These are phyloP conservation scores for Poecilia velifera DNA, from an alignment of 2,797 vertebrate genomes.

Conservation along the genomic window DNA sequence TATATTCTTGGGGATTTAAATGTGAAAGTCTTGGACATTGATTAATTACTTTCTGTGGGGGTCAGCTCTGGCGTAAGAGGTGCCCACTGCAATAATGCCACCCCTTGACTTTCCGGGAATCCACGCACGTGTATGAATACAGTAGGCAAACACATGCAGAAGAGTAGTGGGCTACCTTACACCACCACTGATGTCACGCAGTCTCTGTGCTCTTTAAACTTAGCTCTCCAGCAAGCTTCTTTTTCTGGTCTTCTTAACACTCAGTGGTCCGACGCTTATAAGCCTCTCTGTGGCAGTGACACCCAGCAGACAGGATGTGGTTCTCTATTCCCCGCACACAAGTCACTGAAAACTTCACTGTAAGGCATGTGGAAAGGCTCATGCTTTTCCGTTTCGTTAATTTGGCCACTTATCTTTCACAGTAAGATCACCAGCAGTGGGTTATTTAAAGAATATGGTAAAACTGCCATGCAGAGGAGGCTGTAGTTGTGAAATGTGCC, in stretches of 20 bases:
- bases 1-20: slow-evolving; percentile 8
- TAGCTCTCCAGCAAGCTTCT: slow-evolving; percentile 46
- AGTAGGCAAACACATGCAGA: slow-evolving; percentile 3
- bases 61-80: slow-evolving; percentile 7
- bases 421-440: slow-evolving; percentile 28
- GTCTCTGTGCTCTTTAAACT: slow-evolving; percentile 45
- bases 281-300: slow-evolving; percentile 20
- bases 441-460: slow-evolving; percentile 19
- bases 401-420: slow-evolving; percentile 11
- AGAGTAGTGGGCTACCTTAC: slow-evolving; percentile 38
- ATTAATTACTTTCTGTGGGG: not conserved
- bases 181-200: slow-evolving; percentile 41
- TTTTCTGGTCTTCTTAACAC: slow-evolving; percentile 22
- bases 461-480: not conserved
- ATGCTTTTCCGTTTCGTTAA: not conserved
- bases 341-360: slow-evolving; percentile 4
- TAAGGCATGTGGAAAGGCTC: not conserved
- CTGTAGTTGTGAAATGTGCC: slow-evolving; percentile 23
- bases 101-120: slow-evolving; percentile 37
- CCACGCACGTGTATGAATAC: slow-evolving; percentile 16
- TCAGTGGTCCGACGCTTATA: slow-evolving; percentile 26
- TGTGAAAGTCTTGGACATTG: not conserved
- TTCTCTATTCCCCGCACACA: slow-evolving; percentile 12
- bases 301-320: slow-evolving; percentile 53
- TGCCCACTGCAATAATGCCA: slow-evolving; percentile 8